A percentile compares a stretch with the other conserved stretches of the same genome.
phyloP scores from a whole-genome alignment of 2,113 vertebrate genomes.

The Damaliscus lunatus region DNA sequence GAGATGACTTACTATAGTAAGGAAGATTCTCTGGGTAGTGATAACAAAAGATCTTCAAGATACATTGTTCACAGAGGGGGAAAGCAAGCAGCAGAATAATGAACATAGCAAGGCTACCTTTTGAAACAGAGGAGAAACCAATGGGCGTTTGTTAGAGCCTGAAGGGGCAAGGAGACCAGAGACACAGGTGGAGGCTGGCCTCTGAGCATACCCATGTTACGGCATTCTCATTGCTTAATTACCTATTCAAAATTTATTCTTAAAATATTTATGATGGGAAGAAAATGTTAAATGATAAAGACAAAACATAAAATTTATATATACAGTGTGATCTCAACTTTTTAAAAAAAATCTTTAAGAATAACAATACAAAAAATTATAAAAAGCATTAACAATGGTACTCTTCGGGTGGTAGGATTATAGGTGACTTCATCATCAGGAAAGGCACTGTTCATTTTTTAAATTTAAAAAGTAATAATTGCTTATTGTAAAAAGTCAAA shows the following conservation, averaged over 20 bases:
- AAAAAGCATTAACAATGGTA: neutral
- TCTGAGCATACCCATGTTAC: neutral
- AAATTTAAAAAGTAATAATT: slow-evolving; percentile 28
- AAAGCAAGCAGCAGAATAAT: neutral
- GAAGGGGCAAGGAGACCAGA: neutral
- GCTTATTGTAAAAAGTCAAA: slow-evolving; percentile 1
- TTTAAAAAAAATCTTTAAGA: neutral
- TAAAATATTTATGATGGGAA: neutral
- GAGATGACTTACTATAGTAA: neutral
- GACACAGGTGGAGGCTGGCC: neutral
- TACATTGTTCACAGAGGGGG: neutral
- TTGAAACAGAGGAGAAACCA: neutral
- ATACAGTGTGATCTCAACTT: neutral
- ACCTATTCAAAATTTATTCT: neutral
- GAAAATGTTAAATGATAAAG: slow-evolving; percentile 21
- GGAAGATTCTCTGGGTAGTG: neutral
- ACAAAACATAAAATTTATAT: neutral
- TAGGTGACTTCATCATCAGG: neutral
- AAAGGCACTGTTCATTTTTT: neutral
- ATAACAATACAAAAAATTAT: neutral
- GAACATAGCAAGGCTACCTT: neutral
- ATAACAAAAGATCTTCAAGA: neutral
- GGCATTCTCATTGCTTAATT: neutral
- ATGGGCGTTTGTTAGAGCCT: neutral
- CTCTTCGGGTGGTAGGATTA: neutral